These are phyloP conservation scores for Phrynocephalus forsythii DNA, from an alignment of 2,797 vertebrate species.

Conservation along the genomic window DNA sequence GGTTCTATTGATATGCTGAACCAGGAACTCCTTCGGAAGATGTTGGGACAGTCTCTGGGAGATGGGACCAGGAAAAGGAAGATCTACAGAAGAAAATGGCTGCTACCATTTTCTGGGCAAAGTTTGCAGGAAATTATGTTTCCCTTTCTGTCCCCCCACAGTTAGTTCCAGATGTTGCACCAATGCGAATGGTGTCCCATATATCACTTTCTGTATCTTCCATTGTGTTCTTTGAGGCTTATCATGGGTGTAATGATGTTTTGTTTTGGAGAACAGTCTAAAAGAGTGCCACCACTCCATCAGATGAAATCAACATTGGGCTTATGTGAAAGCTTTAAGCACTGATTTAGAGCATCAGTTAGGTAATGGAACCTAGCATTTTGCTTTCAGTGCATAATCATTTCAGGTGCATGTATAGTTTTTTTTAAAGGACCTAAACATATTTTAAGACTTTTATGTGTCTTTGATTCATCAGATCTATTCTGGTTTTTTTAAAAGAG, in stretches of 20 bases:
- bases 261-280: slow-evolving; percentile 53
- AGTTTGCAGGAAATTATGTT: slow-evolving; percentile 43
- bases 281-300: slow-evolving; percentile 40
- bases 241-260: slow-evolving; percentile 34
- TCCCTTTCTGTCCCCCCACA: slow-evolving; percentile 33
- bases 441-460: slow-evolving; percentile 30
- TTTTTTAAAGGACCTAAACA: slow-evolving; percentile 24
- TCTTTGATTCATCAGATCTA: slow-evolving; percentile 59
- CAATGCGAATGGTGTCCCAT: slow-evolving; percentile 54
- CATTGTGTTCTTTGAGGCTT: slow-evolving; percentile 26
- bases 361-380: slow-evolving; percentile 34
- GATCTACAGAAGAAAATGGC: slow-evolving; percentile 38
- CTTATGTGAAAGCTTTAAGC: slow-evolving; percentile 34
- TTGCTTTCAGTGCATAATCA: slow-evolving; percentile 16
- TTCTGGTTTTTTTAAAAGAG: slow-evolving; percentile 39
- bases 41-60: slow-evolving; percentile 56
- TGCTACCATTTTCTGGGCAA: neutral
- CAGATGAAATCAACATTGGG: slow-evolving; percentile 48
- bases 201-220: no score
- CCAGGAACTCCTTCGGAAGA: neutral
- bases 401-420: slow-evolving; percentile 7
- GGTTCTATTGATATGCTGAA: slow-evolving; percentile 55
- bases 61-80: slow-evolving; percentile 58
- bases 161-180: slow-evolving; percentile 52
- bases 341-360: slow-evolving; percentile 24